Evolutionary conservation across 2,888 invertebrate genomes (phyloP).

Genomic region (Scaptomyza flava): DNA sequence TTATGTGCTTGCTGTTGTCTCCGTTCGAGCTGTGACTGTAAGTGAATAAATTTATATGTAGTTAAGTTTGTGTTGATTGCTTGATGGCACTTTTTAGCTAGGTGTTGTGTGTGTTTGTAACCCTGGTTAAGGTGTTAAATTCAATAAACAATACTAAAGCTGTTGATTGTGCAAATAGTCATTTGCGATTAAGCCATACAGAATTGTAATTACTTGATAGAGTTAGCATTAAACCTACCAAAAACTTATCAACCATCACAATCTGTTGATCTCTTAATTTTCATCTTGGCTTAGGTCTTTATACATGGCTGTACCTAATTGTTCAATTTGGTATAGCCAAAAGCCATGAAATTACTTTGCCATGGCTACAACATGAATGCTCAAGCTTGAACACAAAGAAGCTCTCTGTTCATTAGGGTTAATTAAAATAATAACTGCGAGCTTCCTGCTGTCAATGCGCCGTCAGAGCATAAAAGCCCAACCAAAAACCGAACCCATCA

Average conservation of each 20-base stretch:
- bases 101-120: conserved; percentile 6
- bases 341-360: conserved; percentile 30
- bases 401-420: conserved; percentile 66
- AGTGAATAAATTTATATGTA: conserved; percentile 42
- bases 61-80: conserved; percentile 19
- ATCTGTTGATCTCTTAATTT: not conserved
- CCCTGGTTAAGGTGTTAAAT: conserved; percentile 32
- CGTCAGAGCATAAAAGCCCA: conserved; percentile 22
- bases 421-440: conserved; percentile 72
- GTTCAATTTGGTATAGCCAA: conserved; percentile 19
- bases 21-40: conserved; percentile 22
- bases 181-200: conserved; percentile 4
- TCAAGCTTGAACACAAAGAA: conserved; percentile 2
- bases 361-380: not conserved
- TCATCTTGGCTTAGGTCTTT: not conserved
- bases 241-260: not conserved
- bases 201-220: not conserved
- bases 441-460: conserved; percentile 62
- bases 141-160: conserved; percentile 1
- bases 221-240: not conserved
- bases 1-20: conserved; percentile 11
- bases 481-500: conserved; percentile 31
- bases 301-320: conserved; percentile 24
- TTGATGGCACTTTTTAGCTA: not conserved
- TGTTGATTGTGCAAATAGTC: conserved; percentile 14